A percentile compares a stretch with the other conserved stretches of the same genome.
Evolutionary conservation across 2,888 invertebrate genomes (phyloP).

Genomic region (Notodonta ziczac): DNA sequence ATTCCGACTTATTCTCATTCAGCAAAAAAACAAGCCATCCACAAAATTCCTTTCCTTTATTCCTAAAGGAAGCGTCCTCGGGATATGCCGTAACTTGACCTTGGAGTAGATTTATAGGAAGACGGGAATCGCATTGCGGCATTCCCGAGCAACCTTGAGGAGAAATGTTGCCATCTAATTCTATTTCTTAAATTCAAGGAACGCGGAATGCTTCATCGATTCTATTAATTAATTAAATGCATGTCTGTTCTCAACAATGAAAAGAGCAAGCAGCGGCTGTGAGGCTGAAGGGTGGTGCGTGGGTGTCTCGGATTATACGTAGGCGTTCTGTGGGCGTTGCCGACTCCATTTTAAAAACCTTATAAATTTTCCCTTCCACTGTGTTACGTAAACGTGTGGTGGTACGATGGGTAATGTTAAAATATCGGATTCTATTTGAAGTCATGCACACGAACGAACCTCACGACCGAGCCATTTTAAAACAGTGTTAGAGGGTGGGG

Average conservation of each 20-base stretch:
- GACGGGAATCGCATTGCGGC: slow-evolving; percentile 68
- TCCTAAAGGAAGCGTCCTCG: slow-evolving; percentile 37
- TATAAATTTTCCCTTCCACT: slow-evolving; percentile 25
- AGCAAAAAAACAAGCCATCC: background rate
- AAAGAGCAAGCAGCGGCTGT: too few species aligned
- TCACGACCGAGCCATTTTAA: background rate
- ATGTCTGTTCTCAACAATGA: slow-evolving; percentile 15
- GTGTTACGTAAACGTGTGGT: slow-evolving; percentile 13
- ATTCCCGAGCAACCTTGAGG: slow-evolving; percentile 53
- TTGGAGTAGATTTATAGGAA: slow-evolving; percentile 60
- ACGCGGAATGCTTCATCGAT: background rate
- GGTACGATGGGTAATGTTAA: slow-evolving; percentile 4
- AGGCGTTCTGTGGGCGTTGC: slow-evolving; percentile 44
- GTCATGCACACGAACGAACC: background rate
- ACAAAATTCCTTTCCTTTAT: slow-evolving; percentile 17
- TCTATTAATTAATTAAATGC: slow-evolving; percentile 4
- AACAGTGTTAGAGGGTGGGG: background rate
- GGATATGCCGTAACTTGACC: slow-evolving; percentile 50
- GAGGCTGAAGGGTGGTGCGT: slow-evolving; percentile 24
- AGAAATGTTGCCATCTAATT: slow-evolving; percentile 3
- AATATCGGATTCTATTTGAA: slow-evolving; percentile 4
- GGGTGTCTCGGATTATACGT: slow-evolving; percentile 31
- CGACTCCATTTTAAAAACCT: slow-evolving; percentile 24
- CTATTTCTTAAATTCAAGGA: background rate
- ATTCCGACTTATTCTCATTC: background rate